Percentiles rank a stretch among this genome's conserved stretches.
phyloP scores from a whole-genome alignment of 2,888 invertebrate species.

The Piscicola geometra region DNA sequence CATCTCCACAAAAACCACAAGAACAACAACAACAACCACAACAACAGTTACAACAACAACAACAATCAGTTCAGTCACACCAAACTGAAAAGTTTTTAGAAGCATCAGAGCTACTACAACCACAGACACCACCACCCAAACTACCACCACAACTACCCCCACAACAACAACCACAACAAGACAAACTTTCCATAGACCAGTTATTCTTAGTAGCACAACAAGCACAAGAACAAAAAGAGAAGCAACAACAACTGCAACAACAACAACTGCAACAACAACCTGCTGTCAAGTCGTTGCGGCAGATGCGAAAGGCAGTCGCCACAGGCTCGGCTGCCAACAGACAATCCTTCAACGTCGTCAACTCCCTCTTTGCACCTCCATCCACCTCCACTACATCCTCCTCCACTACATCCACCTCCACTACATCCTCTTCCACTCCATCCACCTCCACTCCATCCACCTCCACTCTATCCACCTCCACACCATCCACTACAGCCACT shows the following conservation, averaged over 20 bases:
- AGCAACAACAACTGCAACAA: not conserved
- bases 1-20: not conserved
- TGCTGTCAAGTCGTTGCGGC: slow-evolving; percentile 22
- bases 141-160: not conserved
- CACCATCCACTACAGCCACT: too few relatives aligned
- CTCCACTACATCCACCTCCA: too few relatives aligned
- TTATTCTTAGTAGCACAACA: not conserved
- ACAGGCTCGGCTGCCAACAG: not conserved
- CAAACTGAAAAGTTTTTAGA: not conserved
- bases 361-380: not conserved
- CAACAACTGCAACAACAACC: not conserved
- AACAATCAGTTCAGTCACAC: not conserved
- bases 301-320: slow-evolving; percentile 11
- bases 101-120: not conserved
- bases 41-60: not conserved
- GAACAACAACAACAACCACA: not conserved
- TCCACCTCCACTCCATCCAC: too few relatives aligned
- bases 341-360: not conserved
- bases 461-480: too few relatives aligned
- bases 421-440: too few relatives aligned
- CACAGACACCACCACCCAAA: not conserved
- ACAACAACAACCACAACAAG: not conserved
- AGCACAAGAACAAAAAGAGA: not conserved
- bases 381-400: too few relatives aligned
- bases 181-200: not conserved